A percentile compares a stretch with the other conserved stretches of the same genome.
These are phyloP conservation scores for Caiman crocodilus DNA, from an alignment of 2,797 vertebrate genomes.

Conservation along the genomic window DNA sequence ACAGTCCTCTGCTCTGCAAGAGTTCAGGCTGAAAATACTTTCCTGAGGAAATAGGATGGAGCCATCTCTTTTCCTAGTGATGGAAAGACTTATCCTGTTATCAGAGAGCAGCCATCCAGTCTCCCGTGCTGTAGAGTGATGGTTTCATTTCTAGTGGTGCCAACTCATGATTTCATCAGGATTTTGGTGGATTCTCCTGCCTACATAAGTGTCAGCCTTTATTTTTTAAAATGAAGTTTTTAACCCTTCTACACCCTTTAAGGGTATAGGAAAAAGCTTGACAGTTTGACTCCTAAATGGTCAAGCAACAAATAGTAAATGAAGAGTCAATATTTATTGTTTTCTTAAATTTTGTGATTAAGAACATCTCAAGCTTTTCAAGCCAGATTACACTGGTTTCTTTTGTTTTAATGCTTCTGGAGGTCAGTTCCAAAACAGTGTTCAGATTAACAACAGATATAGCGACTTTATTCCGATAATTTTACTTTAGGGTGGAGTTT, in stretches of 20 bases:
- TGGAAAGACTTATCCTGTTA: not conserved
- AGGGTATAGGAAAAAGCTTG: not conserved
- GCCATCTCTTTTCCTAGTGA: not conserved
- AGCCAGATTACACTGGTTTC: not conserved
- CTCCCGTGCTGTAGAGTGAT: not conserved
- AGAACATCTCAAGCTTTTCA: not conserved
- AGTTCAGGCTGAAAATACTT: not conserved
- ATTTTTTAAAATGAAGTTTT: not conserved
- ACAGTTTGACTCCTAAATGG: not conserved
- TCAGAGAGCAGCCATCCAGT: not conserved
- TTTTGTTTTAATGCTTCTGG: not conserved
- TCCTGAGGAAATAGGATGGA: not conserved
- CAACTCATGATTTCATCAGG: not conserved
- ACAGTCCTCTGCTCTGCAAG: not conserved
- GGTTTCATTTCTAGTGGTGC: not conserved
- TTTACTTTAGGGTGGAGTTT: not conserved
- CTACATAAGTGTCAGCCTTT: not conserved
- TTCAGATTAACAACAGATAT: accelerated
- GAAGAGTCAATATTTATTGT: not conserved
- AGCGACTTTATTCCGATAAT: not conserved
- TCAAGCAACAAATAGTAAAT: not conserved
- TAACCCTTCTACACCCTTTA: not conserved
- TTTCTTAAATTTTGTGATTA: not conserved
- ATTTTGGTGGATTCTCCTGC: not conserved
- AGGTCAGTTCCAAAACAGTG: not conserved